Evolutionary conservation across 2,113 vertebrate genomes (phyloP).

Genomic region (Ascaphus truei): DNA sequence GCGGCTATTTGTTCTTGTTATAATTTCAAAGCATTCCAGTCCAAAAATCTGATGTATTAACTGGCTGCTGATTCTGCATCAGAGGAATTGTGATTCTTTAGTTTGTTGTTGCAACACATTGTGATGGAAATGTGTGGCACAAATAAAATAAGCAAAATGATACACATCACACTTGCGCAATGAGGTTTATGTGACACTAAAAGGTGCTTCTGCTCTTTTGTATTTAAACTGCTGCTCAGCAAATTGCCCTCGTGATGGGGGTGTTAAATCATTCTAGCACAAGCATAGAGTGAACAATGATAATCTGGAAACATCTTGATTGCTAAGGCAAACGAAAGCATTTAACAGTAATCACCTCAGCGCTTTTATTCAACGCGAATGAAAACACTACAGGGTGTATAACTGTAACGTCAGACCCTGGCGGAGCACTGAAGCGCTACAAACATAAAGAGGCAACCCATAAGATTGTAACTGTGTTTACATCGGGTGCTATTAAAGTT

Average conservation of each 20-base stretch:
- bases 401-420: slow-evolving; percentile 7
- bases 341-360: slow-evolving; percentile 34
- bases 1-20: neutral
- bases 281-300: slow-evolving; percentile 7
- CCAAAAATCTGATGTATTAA: neutral
- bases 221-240: slow-evolving; percentile 20
- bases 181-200: slow-evolving; percentile 26
- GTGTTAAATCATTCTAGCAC: slow-evolving; percentile 20
- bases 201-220: slow-evolving; percentile 10
- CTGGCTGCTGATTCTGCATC: too few species aligned
- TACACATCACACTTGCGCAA: slow-evolving; percentile 12
- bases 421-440: slow-evolving; percentile 7
- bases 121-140: too few species aligned
- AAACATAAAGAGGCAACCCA: slow-evolving; percentile 3
- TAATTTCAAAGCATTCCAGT: neutral
- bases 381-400: slow-evolving; percentile 15
- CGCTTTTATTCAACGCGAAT: slow-evolving; percentile 13
- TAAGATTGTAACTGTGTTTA: neutral
- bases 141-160: neutral
- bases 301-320: slow-evolving; percentile 30
- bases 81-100: too few species aligned
- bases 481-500: slow-evolving; percentile 16
- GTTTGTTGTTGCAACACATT: too few species aligned
- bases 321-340: slow-evolving; percentile 24
- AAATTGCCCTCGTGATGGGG: slow-evolving; percentile 24